Evolutionary conservation across 2,797 vertebrate genomes (phyloP).

Genomic region (Heterohyrax brucei): DNA sequence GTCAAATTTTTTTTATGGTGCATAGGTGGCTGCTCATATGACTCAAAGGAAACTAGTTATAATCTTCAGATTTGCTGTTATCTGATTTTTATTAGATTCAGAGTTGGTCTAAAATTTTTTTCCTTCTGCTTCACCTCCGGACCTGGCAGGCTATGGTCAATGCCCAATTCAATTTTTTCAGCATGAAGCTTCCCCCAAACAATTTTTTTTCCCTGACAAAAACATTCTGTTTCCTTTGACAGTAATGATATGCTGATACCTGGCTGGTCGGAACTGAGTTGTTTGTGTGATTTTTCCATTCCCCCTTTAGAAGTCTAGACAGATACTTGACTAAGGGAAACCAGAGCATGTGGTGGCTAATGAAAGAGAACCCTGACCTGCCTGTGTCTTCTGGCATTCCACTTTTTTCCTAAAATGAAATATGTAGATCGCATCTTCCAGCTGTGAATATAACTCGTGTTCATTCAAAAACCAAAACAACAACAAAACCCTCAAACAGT

Average conservation of each 20-base stretch:
- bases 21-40: background rate
- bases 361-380: background rate
- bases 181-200: background rate
- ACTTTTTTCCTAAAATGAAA: background rate
- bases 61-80: background rate
- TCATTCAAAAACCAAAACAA: background rate
- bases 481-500: background rate
- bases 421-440: background rate
- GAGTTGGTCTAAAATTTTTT: background rate
- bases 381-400: background rate
- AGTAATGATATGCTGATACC: background rate
- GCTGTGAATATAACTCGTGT: background rate
- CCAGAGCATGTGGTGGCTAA: background rate
- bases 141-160: background rate
- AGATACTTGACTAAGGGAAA: background rate
- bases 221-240: background rate
- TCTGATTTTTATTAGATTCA: background rate
- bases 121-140: background rate
- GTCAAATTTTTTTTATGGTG: background rate
- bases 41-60: background rate
- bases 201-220: background rate
- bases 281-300: background rate
- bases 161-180: background rate
- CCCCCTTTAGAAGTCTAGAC: background rate
- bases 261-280: background rate